These are phyloP conservation scores for Crematogaster levior DNA, from an alignment of 2,888 invertebrate species.

Conservation along the genomic window DNA sequence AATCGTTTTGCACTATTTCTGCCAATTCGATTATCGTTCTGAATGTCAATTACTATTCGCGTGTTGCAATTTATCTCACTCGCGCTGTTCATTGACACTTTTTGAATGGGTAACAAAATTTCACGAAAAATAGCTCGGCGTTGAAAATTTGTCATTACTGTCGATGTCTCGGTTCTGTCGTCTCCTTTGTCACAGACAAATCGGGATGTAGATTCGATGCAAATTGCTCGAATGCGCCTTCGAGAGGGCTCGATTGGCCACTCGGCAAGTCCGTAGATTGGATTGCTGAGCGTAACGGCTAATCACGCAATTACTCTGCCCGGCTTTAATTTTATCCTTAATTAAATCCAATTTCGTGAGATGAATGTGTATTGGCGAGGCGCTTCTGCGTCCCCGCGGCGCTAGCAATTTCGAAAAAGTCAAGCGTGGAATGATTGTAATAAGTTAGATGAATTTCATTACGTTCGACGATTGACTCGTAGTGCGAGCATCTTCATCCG, in stretches of 20 bases:
- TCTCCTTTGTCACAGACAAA: constrained; percentile 65
- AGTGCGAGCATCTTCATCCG: not conserved
- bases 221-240: constrained; percentile 81
- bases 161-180: constrained; percentile 15
- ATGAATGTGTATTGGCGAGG: constrained; percentile 67
- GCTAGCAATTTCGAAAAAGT: constrained; percentile 60
- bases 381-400: constrained; percentile 50
- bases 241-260: constrained; percentile 81
- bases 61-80: not conserved
- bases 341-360: constrained; percentile 82
- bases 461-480: constrained; percentile 40
- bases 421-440: constrained; percentile 56
- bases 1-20: not conserved
- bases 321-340: constrained; percentile 83
- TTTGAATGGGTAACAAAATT: not conserved
- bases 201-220: constrained; percentile 81
- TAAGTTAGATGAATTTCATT: constrained; percentile 68
- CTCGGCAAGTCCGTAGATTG: constrained; percentile 81
- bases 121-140: not conserved
- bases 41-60: not conserved
- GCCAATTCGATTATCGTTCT: not conserved
- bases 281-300: constrained; percentile 79
- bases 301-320: constrained; percentile 81
- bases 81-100: not conserved
- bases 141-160: constrained; percentile 2